Conservation (phyloP, 2,797 vertebrate genomes). For the Pseudomugil tenellus region DNA sequence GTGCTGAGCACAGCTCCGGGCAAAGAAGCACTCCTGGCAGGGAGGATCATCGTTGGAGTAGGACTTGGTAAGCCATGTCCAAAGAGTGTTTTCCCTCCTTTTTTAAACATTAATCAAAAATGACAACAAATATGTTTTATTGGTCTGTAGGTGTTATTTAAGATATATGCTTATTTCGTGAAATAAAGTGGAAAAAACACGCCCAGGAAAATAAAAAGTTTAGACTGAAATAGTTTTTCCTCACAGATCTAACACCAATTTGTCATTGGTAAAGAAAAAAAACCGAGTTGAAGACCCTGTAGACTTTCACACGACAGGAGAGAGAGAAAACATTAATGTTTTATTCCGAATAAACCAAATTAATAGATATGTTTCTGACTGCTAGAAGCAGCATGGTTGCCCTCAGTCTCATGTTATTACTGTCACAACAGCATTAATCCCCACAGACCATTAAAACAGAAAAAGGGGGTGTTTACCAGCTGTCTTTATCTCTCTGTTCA, state of each 20-base stretch:
- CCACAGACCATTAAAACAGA: too few species aligned
- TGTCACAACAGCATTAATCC: too few species aligned
- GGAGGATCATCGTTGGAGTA: conserved; percentile 91
- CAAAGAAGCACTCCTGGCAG: conserved; percentile 90
- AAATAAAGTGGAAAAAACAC: background rate
- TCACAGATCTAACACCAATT: background rate
- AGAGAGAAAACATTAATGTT: background rate
- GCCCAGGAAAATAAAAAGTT: background rate
- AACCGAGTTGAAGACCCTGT: background rate
- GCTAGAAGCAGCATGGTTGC: too few species aligned
- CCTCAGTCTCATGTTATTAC: too few species aligned
- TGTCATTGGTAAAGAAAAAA: background rate
- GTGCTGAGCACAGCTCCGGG: conserved; percentile 87
- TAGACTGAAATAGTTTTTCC: background rate
- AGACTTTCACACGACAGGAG: background rate
- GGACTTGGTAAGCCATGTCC: conserved; percentile 89
- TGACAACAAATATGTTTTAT: background rate
- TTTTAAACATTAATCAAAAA: background rate
- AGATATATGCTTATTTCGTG: background rate
- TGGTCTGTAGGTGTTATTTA: background rate
- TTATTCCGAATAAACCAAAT: too few species aligned
- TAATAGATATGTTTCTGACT: too few species aligned
- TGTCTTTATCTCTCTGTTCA: too few species aligned
- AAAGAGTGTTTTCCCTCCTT: background rate
- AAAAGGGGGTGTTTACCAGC: too few species aligned